phyloP scores from a whole-genome alignment of 30 jellyfish, hydroid and myxozoan species.

The Aurelia sp. region DNA sequence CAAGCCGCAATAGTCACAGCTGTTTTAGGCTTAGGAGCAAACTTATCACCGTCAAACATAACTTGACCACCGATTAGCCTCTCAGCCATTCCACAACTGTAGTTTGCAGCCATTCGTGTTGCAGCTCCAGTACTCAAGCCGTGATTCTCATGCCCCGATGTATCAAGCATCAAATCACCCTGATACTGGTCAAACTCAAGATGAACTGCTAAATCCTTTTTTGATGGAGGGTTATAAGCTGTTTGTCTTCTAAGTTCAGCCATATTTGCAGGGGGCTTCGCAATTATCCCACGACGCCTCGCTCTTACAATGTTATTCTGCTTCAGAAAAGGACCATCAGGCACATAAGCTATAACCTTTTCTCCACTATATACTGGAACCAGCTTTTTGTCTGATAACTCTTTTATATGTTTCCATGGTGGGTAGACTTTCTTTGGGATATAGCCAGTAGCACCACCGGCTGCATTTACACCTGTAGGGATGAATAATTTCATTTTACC shows the following conservation, averaged over 20 bases:
- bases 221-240: constrained; percentile 84
- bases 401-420: constrained; percentile 45
- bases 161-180: constrained; percentile 86
- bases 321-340: constrained; percentile 61
- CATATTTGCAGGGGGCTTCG: constrained; percentile 41
- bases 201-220: constrained; percentile 66
- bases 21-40: constrained; percentile 83
- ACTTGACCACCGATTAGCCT: constrained; percentile 89
- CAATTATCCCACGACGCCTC: constrained; percentile 73
- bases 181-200: constrained; percentile 82
- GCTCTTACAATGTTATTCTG: constrained; percentile 63
- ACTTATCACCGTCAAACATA: constrained; percentile 72
- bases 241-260: constrained; percentile 67
- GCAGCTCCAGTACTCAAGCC: constrained; percentile 93
- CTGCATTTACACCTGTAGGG: constrained; percentile 68
- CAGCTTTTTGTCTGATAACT: constrained; percentile 40
- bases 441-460: constrained; percentile 46
- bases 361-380: constrained; percentile 82
- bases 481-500: constrained; percentile 85
- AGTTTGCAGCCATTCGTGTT: constrained; percentile 79
- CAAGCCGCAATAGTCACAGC: constrained; percentile 91
- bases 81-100: constrained; percentile 96
- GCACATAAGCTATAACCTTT: constrained; percentile 64
- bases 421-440: constrained; percentile 59
- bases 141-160: constrained; percentile 88